A percentile compares a stretch with the other conserved stretches of the same genome.
Evolutionary conservation across 2,113 vertebrate genomes (phyloP).

Genomic region (Ovis aries): ARS-UI_Ramb_v3.0 NC_056058.1:80455501-80456000

Average conservation of each 20-base stretch:
- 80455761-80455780: neutral
- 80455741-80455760: neutral
- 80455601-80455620: neutral
- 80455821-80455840: neutral
- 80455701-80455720: neutral
- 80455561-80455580: neutral
- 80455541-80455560: neutral
- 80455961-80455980: neutral
- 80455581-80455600: neutral
- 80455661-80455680: neutral
- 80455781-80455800: neutral
- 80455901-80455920: no score
- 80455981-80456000: neutral
- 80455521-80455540: neutral
- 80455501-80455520: neutral
- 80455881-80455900: no score
- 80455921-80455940: neutral
- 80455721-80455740: neutral
- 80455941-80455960: neutral
- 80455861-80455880: neutral
- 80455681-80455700: neutral
- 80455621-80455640: neutral
- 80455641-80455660: neutral
- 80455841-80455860: neutral
- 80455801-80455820: neutral